Evolutionary conservation across 2,888 invertebrate species (phyloP).

Genomic region (Hofmannophila pseudospretella): DNA sequence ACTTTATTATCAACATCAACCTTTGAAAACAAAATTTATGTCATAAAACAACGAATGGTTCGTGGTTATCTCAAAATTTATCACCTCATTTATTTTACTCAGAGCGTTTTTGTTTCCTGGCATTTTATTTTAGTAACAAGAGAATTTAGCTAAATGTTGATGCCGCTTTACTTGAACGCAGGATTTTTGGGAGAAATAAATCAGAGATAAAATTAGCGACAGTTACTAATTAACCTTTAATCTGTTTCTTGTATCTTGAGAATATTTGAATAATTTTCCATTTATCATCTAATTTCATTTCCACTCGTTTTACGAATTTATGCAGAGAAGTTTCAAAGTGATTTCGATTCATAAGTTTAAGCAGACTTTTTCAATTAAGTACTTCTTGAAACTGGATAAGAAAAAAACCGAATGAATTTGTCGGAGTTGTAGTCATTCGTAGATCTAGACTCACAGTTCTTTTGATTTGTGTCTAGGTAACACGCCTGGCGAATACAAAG

Average conservation of each 20-base stretch:
- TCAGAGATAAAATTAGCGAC: slow-evolving; percentile 7
- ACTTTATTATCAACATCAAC: slow-evolving; percentile 5
- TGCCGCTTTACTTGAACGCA: slow-evolving; percentile 2
- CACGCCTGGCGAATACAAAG: slow-evolving; percentile 87
- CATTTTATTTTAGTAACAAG: slow-evolving; percentile 3
- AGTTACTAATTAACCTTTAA: slow-evolving; percentile 6
- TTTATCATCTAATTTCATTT: background rate
- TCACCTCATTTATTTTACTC: slow-evolving; percentile 13
- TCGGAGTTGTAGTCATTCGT: no score
- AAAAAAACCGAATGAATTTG: no score
- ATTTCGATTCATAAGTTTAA: no score
- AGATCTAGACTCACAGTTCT: no score
- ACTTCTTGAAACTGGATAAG: no score
- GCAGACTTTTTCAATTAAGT: no score
- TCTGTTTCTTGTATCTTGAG: slow-evolving; percentile 5
- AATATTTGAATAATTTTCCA: slow-evolving; percentile 6
- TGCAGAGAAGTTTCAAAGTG: no score
- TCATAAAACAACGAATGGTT: slow-evolving; percentile 8
- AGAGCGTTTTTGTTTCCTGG: slow-evolving; percentile 5
- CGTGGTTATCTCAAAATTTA: slow-evolving; percentile 12
- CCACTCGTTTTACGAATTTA: no score
- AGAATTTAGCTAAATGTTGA: slow-evolving; percentile 8
- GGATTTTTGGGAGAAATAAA: slow-evolving; percentile 6
- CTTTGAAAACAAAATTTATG: slow-evolving; percentile 3
- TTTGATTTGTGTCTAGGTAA: slow-evolving; percentile 68